Evolutionary conservation across 2,888 invertebrate species (phyloP).

Genomic region (Anarsia innoxiella): DNA sequence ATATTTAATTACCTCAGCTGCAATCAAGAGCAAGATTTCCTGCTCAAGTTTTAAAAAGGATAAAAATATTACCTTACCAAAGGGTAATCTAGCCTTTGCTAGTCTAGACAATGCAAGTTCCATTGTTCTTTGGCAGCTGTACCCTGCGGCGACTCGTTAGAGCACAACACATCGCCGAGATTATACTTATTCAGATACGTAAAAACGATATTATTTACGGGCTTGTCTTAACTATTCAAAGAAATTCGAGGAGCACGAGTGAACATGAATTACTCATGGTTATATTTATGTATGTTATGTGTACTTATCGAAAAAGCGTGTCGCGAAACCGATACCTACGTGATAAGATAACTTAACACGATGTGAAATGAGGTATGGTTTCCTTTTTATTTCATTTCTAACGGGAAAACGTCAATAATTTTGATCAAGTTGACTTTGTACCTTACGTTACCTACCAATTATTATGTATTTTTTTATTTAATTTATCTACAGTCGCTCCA

Average conservation of each 20-base stretch:
- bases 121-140: background rate
- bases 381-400: too few relatives aligned
- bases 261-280: conserved; percentile 11
- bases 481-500: too few relatives aligned
- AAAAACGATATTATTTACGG: conserved; percentile 8
- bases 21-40: too few relatives aligned
- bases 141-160: background rate
- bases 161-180: conserved; percentile 2
- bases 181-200: conserved; percentile 8
- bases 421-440: too few relatives aligned
- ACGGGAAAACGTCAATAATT: too few relatives aligned
- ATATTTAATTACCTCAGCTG: too few relatives aligned
- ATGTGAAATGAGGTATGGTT: too few relatives aligned
- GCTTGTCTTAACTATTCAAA: conserved; percentile 11
- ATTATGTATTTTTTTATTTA: too few relatives aligned
- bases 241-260: conserved; percentile 3
- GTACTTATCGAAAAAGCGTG: conserved; percentile 4
- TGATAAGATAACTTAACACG: conserved; percentile 1
- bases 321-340: background rate
- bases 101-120: background rate
- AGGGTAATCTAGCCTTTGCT: conserved; percentile 1
- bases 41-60: too few relatives aligned
- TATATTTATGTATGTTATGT: too few relatives aligned
- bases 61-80: background rate
- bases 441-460: too few relatives aligned